phyloP scores from a whole-genome alignment of 2,888 invertebrate species.

The Drosophila picticornis region DNA sequence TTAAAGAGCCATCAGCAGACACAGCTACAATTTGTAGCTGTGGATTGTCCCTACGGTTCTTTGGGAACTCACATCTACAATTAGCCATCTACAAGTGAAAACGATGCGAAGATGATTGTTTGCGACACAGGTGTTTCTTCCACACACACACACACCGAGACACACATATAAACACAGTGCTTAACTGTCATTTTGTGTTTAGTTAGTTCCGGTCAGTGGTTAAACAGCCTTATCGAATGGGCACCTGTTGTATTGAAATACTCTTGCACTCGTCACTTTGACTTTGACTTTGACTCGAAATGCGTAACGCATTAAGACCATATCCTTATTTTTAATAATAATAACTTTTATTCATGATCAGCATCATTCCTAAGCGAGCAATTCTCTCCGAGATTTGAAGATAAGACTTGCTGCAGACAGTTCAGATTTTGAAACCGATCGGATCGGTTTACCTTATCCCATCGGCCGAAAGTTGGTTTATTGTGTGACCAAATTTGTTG shows the following conservation, averaged over 20 bases:
- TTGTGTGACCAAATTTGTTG: not conserved
- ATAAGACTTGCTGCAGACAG: not conserved
- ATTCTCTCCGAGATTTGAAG: not conserved
- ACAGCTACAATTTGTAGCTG: slow-evolving; percentile 44
- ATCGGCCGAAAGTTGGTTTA: not conserved
- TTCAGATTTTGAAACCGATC: too few relatives aligned
- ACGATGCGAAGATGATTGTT: slow-evolving; percentile 43
- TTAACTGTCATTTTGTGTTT: slow-evolving; percentile 10
- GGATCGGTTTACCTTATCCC: not conserved
- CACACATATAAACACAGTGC: not conserved
- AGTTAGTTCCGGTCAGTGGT: slow-evolving; percentile 12
- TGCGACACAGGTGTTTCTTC: slow-evolving; percentile 45
- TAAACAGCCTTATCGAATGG: slow-evolving; percentile 26
- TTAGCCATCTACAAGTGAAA: slow-evolving; percentile 53
- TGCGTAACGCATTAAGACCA: not conserved
- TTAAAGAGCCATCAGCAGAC: slow-evolving; percentile 39
- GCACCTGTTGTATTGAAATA: slow-evolving; percentile 4
- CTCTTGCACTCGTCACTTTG: not conserved
- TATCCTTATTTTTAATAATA: not conserved
- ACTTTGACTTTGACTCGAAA: not conserved
- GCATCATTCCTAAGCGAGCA: not conserved
- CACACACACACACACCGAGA: slow-evolving; percentile 5
- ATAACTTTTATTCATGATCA: not conserved
- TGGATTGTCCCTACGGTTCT: slow-evolving; percentile 49
- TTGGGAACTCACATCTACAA: slow-evolving; percentile 34